A percentile compares a stretch with the other conserved stretches of the same genome.
phyloP scores from a whole-genome alignment of 2,888 invertebrate genomes.

The Euplagia quadripunctaria region DNA sequence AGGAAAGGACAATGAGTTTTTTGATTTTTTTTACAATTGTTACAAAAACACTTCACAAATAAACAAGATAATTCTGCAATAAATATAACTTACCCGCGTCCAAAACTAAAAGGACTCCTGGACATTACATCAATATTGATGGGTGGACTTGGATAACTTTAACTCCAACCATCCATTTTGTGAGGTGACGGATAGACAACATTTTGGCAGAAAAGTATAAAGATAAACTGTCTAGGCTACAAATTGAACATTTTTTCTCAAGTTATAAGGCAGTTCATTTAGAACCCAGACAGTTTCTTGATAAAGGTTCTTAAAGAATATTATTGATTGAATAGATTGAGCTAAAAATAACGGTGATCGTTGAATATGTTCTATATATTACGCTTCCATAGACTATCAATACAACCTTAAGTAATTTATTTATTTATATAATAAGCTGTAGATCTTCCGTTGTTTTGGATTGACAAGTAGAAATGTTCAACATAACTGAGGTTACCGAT shows the following conservation, averaged over 20 bases:
- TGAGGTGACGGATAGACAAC: slow-evolving; percentile 14
- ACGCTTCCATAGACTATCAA: too few relatives aligned
- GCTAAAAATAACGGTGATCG: too few relatives aligned
- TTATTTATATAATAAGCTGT: too few relatives aligned
- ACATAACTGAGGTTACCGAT: too few relatives aligned
- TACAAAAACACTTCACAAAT: neutral
- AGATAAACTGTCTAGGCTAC: neutral
- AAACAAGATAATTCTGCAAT: slow-evolving; percentile 5
- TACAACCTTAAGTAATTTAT: too few relatives aligned
- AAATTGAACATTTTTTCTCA: neutral
- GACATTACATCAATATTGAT: slow-evolving; percentile 22
- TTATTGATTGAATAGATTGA: neutral
- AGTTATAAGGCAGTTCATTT: neutral
- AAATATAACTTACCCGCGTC: slow-evolving; percentile 14
- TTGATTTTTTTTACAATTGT: neutral
- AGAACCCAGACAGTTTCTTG: neutral
- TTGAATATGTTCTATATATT: neutral
- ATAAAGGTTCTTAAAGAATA: neutral
- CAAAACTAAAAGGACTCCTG: slow-evolving; percentile 13
- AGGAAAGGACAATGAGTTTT: neutral
- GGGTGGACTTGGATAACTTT: slow-evolving; percentile 16
- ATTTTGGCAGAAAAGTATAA: slow-evolving; percentile 1
- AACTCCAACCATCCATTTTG: slow-evolving; percentile 6
- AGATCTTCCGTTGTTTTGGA: too few relatives aligned
- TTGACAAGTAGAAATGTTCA: too few relatives aligned